Evolutionary conservation across 2,113 vertebrate species (phyloP).

Genomic region (Uria lomvia): DNA sequence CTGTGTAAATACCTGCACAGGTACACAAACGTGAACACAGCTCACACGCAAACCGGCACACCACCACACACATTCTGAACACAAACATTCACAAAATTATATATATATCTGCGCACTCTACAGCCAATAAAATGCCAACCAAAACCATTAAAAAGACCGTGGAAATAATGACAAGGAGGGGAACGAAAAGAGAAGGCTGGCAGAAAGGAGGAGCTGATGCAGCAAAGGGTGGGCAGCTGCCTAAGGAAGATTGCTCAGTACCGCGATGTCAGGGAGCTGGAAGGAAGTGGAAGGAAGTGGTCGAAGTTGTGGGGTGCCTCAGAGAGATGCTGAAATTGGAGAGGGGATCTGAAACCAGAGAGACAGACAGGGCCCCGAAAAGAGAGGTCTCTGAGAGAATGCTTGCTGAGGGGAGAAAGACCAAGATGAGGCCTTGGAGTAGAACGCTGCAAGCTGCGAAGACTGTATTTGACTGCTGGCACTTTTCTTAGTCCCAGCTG

Average conservation of each 20-base stretch:
- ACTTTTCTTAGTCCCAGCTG: background rate
- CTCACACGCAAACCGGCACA: background rate
- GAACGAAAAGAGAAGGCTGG: background rate
- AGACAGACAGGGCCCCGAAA: background rate
- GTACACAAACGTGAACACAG: background rate
- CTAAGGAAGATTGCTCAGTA: background rate
- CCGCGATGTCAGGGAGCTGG: background rate
- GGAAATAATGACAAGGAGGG: background rate
- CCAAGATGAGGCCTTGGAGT: background rate
- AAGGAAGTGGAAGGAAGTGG: background rate
- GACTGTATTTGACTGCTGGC: background rate
- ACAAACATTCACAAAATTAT: background rate
- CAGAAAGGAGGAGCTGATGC: background rate
- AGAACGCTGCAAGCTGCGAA: background rate
- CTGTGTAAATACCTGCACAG: background rate
- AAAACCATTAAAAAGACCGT: background rate
- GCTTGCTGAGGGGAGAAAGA: background rate
- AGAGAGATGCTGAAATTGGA: background rate
- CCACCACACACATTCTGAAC: background rate
- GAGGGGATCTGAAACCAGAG: background rate
- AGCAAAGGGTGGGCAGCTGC: background rate
- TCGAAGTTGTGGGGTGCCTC: background rate
- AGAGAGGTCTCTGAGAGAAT: background rate
- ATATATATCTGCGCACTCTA: rapidly evolving
- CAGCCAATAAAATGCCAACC: background rate